Evolutionary conservation across 2,888 invertebrate species (phyloP), one percentile per base, ranked within the genome.

Genomic region (Cataglyphis livida): DNA sequence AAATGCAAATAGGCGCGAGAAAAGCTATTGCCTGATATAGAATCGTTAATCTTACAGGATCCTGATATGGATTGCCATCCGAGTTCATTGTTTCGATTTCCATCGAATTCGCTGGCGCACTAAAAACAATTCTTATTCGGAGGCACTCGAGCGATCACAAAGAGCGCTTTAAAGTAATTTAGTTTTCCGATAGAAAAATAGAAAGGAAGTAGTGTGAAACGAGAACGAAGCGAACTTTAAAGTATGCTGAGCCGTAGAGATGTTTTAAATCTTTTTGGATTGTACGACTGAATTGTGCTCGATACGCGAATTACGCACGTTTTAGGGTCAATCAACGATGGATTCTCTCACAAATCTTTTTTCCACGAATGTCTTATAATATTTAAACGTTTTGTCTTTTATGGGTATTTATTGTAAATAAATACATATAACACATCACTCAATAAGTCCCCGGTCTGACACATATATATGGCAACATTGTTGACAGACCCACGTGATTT

Each of bases 1-100:
- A 68, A 76, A 68, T 76, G 57, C 54, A 76, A 76, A 76, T 76
- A 54, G 15, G n/a, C 68, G 7, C n/a, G 15, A 35, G 15, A 32
- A 41, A 68, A 68, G 21, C 28, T 41, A 35, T 15, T 68, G 3
- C 12, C 25, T 18, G 51, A 6, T 65, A 10, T 65, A 12, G 15
- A 21, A 41, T 57, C 76, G 21, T 68, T 76, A 68, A 76, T 76
- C 57, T 28, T 41, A 76, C 21, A 68, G 57, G n/a, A 7, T 51
- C 51, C 32, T 68, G n/a, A 15, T 68, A 76, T 76, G 54, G 68
- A 76, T n/a, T 68, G 68, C 54, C 54, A 41, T n/a, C 54, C 57
- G 76, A 68, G 57, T 68, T 76, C 76, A 76, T 76, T 76, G 76
- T 76, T 41, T 76, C 76, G 57, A 76, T 76, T 76, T 68, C 57